A percentile compares a stretch with the other conserved stretches of the same genome.
Evolutionary conservation across 2,797 vertebrate species (phyloP).

Genomic region (Sebastes vulpes): DNA sequence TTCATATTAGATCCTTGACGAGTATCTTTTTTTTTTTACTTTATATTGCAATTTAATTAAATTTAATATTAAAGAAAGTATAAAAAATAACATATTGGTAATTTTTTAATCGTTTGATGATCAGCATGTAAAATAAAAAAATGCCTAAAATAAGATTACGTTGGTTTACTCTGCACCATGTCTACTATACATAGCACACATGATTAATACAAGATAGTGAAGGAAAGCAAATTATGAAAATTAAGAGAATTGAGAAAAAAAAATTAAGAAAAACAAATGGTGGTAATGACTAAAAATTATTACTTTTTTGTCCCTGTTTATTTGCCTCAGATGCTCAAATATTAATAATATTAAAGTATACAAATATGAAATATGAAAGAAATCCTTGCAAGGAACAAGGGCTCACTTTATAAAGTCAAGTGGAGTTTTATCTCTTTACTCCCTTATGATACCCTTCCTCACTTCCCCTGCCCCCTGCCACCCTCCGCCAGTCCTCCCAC

Average conservation of each 20-base stretch:
- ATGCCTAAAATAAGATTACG: background rate
- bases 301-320: background rate
- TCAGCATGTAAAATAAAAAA: background rate
- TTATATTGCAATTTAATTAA: background rate
- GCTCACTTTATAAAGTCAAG: constrained; percentile 30
- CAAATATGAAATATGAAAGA: background rate
- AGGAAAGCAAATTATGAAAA: background rate
- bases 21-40: background rate
- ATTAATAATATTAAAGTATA: background rate
- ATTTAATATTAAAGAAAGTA: background rate
- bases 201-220: background rate
- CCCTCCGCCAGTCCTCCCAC: constrained; percentile 40
- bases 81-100: background rate
- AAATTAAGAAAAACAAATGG: background rate
- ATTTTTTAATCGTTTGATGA: background rate
- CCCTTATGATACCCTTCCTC: constrained; percentile 34
- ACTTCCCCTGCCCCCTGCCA: constrained; percentile 17
- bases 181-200: background rate
- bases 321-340: background rate
- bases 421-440: constrained; percentile 17
- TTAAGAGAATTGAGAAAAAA: background rate
- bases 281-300: background rate
- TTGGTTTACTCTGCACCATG: background rate
- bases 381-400: background rate
- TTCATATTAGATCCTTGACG: background rate